Evolutionary conservation across 2,797 vertebrate genomes (phyloP), one percentile per base, ranked within the genome.

Genomic region (Neopelma chrysocephalum): DNA sequence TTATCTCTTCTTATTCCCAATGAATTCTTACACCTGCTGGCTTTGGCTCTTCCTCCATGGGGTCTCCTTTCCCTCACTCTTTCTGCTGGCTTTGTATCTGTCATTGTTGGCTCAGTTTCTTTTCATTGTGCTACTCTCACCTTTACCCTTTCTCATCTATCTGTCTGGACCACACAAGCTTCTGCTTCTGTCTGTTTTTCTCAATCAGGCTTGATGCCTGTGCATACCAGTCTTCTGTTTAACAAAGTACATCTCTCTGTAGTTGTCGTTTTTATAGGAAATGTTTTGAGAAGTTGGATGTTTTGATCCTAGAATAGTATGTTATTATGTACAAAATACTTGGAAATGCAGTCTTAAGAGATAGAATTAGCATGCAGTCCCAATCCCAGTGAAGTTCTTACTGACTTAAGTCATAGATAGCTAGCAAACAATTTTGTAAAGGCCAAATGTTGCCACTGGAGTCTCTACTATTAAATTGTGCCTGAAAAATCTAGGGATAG

Each of bases 1-100:
- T 89, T 57, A 48, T 84, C n/a, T 89, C 32, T 61, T 93, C 32
- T 73, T 87, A 54, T 89, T 89, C 56, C 20, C 25, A 48, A 45
- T 77, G 86, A 87, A 68, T 95, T 68, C 47, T 91, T 84, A 38
- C 27, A 64, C 86, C 58, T 85, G 27, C 86, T 95, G 75, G 9
- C 71, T 85, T 95, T 79, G 61, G 26, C 61, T 80, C 62, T 91
- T 90, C 32, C 42, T 84, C 57, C 20, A 13, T 6, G 1, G 14
- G 19, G 12, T 94, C 69, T 92, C 7, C 40, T 72, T 91, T 89
- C 47, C 50, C 51, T 83, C 47, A 18, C 70, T 69, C 45, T 70
- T 93, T 77, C 38, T 66, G 6, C 32, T 84, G 56, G 45, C 60
- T 90, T 88, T 82, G 12, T 79, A 20, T 77, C 42, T 81, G 53